Conservation (phyloP, 2,113 vertebrate species). For the Oncorhynchus gorbuscha region DNA sequence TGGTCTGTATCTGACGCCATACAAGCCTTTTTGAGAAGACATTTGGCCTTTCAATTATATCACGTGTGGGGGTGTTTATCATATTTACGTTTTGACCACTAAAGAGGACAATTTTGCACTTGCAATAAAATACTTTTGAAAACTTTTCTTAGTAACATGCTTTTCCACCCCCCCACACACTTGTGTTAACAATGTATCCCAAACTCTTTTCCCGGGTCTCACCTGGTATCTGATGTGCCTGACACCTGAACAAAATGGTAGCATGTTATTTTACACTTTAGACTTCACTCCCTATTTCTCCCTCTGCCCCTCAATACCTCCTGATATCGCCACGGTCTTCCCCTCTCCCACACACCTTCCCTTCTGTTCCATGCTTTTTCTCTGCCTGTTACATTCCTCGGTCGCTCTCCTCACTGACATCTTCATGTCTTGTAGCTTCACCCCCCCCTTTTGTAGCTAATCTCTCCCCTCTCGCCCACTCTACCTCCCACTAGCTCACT, state of each 20-base stretch:
- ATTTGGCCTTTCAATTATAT: too few species aligned
- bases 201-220: too few species aligned
- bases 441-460: constrained; percentile 56
- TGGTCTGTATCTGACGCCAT: too few species aligned
- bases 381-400: constrained; percentile 54
- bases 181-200: too few species aligned
- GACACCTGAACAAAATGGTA: background rate
- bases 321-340: constrained; percentile 56
- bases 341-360: constrained; percentile 27
- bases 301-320: constrained; percentile 36
- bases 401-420: constrained; percentile 52
- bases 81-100: too few species aligned
- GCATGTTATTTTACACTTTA: constrained; percentile 36
- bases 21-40: too few species aligned
- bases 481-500: constrained; percentile 66
- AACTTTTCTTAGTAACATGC: too few species aligned
- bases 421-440: constrained; percentile 50
- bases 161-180: too few species aligned
- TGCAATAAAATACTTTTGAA: background rate
- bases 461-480: constrained; percentile 65
- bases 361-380: constrained; percentile 42
- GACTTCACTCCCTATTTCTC: constrained; percentile 12
- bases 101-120: too few species aligned
- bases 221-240: too few species aligned
- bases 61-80: too few species aligned